These are phyloP conservation scores for Eupithecia insigniata DNA, from an alignment of 2,888 invertebrate genomes.

Conservation along the genomic window DNA sequence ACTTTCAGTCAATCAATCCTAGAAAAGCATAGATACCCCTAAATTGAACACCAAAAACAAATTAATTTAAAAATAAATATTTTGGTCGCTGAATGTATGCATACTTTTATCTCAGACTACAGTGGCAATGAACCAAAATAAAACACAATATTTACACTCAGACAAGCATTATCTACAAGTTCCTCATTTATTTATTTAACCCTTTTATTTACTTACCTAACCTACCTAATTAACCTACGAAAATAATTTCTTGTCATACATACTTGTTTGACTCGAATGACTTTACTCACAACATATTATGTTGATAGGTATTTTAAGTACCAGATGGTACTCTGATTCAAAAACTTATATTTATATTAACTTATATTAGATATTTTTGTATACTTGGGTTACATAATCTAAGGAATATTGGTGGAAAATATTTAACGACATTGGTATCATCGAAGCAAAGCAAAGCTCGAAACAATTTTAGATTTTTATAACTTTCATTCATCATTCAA, in stretches of 20 bases:
- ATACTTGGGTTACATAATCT: no score
- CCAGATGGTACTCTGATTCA: no score
- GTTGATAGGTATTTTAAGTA: no score
- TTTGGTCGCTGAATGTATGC: background rate
- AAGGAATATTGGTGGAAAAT: no score
- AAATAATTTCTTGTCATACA: background rate
- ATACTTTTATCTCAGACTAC: background rate
- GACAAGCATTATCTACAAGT: background rate
- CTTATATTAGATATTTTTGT: no score
- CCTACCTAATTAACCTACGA: constrained; percentile 3
- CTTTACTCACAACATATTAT: background rate
- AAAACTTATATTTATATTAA: no score
- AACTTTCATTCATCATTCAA: no score
- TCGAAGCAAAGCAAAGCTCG: no score
- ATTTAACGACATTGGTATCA: no score
- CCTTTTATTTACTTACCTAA: background rate
- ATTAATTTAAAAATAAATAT: background rate
- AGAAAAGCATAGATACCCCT: no score
- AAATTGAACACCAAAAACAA: no score
- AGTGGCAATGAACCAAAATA: constrained; percentile 2
- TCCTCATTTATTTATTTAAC: background rate
- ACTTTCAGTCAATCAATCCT: background rate
- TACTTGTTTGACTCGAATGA: background rate
- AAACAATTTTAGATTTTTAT: no score
- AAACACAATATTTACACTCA: constrained; percentile 1